Evolutionary conservation across 2,113 vertebrate genomes (phyloP).

Genomic region (Turdus rufiventris): DNA sequence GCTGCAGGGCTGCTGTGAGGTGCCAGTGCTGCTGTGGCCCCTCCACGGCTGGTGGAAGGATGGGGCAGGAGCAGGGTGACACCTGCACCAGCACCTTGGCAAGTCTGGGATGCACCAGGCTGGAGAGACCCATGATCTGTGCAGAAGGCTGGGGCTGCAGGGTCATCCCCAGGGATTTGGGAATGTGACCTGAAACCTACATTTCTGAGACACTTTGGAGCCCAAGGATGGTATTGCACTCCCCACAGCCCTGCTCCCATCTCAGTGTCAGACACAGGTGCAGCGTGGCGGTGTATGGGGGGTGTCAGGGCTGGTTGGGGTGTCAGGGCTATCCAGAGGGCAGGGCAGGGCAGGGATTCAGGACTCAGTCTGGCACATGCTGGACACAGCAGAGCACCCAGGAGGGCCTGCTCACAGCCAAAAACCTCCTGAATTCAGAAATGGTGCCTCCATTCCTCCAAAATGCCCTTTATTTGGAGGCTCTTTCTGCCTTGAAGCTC

Average conservation of each 20-base stretch:
- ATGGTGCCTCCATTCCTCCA: background rate
- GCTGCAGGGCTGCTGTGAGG: background rate
- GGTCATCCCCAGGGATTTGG: background rate
- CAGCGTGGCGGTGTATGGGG: too few species aligned
- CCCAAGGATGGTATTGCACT: fast-evolving
- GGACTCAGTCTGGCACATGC: fast-evolving
- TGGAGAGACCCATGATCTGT: fast-evolving
- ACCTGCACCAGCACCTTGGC: background rate
- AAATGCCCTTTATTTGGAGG: background rate
- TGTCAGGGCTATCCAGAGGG: background rate
- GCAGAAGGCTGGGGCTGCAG: background rate
- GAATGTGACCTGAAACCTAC: background rate
- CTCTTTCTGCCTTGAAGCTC: background rate
- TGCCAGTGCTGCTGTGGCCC: fast-evolving
- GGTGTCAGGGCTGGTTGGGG: background rate
- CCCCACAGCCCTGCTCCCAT: background rate
- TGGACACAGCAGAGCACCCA: background rate
- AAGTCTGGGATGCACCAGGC: background rate
- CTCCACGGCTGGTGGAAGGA: fast-evolving
- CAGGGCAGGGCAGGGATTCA: fast-evolving
- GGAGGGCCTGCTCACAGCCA: background rate
- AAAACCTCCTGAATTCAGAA: background rate
- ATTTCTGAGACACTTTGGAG: background rate
- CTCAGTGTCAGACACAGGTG: background rate
- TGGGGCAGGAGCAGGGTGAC: background rate